phyloP scores from a whole-genome alignment of 2,113 vertebrate genomes.

The Pao palembangensis region DNA sequence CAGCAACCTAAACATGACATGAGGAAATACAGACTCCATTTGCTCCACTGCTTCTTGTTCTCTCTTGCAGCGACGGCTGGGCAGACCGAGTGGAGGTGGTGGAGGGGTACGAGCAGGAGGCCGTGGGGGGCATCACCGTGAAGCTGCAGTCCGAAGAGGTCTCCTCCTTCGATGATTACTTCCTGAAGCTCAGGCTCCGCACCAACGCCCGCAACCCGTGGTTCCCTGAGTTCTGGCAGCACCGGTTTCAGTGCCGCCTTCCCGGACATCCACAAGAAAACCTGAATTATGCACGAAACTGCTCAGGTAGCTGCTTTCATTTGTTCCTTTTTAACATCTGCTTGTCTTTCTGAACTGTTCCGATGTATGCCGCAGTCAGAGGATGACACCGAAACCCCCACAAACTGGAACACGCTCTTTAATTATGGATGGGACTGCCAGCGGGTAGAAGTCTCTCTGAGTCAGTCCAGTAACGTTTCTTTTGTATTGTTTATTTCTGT shows the following conservation, averaged over 20 bases:
- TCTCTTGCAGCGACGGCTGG: conserved; percentile 87
- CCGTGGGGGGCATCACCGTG: conserved; percentile 93
- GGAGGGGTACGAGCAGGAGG: conserved; percentile 93
- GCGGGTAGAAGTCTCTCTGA: conserved; percentile 28
- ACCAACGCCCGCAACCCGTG: conserved; percentile 94
- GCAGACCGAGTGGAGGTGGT: conserved; percentile 97
- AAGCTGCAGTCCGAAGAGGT: conserved; percentile 94
- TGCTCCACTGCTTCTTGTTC: not conserved
- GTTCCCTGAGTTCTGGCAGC: conserved; percentile 98
- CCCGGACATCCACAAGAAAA: conserved; percentile 89
- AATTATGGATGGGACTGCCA: conserved; percentile 52
- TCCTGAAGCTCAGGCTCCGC: conserved; percentile 85
- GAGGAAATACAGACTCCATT: not conserved
- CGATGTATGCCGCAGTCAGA: conserved; percentile 22
- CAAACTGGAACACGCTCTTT: conserved; percentile 49
- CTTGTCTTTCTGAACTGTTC: conserved; percentile 35
- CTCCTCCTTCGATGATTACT: conserved; percentile 91
- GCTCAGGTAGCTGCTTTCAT: conserved; percentile 84
- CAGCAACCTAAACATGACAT: not conserved
- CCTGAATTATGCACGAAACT: conserved; percentile 85
- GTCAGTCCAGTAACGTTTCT: conserved; percentile 55
- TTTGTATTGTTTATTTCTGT: conserved; percentile 65
- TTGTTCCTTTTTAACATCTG: conserved; percentile 25
- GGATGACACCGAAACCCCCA: conserved; percentile 27
- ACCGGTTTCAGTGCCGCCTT: conserved; percentile 94